Evolutionary conservation across 2,888 invertebrate species (phyloP).

Genomic region (Machimus rusticus): DNA sequence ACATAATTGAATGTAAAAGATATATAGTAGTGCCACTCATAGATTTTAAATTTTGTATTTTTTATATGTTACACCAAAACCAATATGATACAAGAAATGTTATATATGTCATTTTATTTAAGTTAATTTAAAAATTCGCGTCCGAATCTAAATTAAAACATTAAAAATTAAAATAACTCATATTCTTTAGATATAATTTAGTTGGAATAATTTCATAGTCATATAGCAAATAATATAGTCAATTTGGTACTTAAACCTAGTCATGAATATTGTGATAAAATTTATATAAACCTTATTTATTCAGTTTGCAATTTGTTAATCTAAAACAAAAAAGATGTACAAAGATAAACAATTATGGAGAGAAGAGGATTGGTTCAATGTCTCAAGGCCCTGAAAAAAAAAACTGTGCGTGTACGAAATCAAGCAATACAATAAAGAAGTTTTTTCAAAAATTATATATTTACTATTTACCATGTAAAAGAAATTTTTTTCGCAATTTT

Average conservation of each 20-base stretch:
- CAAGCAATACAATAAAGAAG: not conserved
- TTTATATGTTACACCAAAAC: not conserved
- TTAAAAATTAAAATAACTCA: not conserved
- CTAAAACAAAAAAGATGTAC: not conserved
- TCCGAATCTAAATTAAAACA: not conserved
- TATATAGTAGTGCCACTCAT: not conserved
- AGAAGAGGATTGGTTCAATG: not conserved
- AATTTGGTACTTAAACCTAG: not conserved
- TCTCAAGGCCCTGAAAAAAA: not conserved
- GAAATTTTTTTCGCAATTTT: not conserved
- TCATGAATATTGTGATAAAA: not conserved
- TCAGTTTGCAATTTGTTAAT: not conserved
- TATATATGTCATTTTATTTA: not conserved
- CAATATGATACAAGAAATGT: not conserved
- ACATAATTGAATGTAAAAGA: no score
- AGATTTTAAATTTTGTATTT: not conserved
- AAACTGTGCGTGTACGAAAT: not conserved
- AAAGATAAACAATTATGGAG: not conserved
- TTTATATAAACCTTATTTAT: not conserved
- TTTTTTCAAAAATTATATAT: not conserved
- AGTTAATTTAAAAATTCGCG: not conserved
- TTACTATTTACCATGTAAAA: not conserved
- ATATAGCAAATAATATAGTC: not conserved
- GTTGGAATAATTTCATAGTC: not conserved
- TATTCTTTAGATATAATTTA: not conserved